Evolutionary conservation across 1,140 invertebrate species (phyloP).

Genomic region (Marisa cornuarietis): DNA sequence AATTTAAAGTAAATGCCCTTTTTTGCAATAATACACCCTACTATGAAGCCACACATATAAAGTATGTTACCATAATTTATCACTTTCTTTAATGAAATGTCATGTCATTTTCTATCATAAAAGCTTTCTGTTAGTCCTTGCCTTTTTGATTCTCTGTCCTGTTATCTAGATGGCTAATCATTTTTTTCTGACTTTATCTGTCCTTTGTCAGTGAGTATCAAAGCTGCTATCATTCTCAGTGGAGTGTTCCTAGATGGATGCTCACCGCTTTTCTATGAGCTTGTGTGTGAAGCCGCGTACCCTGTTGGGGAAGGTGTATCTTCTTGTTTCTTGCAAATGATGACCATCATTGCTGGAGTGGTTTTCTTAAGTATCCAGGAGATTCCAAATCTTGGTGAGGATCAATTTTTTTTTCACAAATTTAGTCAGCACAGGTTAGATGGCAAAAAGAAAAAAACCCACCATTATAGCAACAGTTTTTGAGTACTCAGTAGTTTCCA

Average conservation of each 20-base stretch:
- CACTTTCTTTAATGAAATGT: background rate
- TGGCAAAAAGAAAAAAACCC: no score
- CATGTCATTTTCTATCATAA: background rate
- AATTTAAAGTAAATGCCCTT: no score
- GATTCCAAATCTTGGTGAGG: conserved; percentile 35
- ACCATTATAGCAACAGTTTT: no score
- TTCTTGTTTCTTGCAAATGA: conserved; percentile 66
- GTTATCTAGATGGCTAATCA: no score
- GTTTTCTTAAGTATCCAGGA: conserved; percentile 54
- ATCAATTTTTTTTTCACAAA: no score
- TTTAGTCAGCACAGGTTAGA: no score
- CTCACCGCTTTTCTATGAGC: conserved; percentile 67
- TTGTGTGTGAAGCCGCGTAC: conserved; percentile 68
- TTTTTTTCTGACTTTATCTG: background rate
- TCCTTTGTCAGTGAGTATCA: conserved; percentile 44
- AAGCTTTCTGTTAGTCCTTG: no score
- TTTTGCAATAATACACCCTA: no score
- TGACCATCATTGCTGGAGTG: conserved; percentile 61
- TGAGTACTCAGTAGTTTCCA: no score
- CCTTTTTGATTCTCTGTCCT: background rate
- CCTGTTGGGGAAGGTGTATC: conserved; percentile 69
- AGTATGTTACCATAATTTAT: no score
- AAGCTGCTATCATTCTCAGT: conserved; percentile 49
- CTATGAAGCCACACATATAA: no score
- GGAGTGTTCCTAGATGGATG: conserved; percentile 66